Evolutionary conservation across 2,797 vertebrate genomes (phyloP), one percentile per base, ranked within the genome.

Genomic region (Lacerta viridis): DNA sequence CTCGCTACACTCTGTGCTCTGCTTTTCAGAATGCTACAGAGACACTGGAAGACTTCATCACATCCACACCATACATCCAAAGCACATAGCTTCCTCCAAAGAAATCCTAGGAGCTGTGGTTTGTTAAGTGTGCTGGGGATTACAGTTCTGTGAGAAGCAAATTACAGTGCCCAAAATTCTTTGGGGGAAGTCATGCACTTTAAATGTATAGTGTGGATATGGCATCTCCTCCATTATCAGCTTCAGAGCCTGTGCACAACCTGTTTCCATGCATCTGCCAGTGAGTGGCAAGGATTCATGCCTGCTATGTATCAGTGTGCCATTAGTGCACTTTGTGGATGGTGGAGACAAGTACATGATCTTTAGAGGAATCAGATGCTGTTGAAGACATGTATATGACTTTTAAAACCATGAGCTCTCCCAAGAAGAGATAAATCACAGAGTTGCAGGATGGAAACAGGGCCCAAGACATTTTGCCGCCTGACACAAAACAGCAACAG

Each of bases 241-340:
- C 4, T 50, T 50, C 66, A 20, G 18, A 83, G 18, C 6, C 15
- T 81, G 3, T 29, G 39, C 8, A 72, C 10, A 61, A 59, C 4
- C 25, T 59, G 68, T 29, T 74, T 80, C 27, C 55, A 17, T 39
- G 50, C 2, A 15, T 83, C 17, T n/a, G 66, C 25, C 29, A n/a
- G 7, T n/a, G 20, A 36, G n/a, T 25, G 81, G 59, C 80, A 76
- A 77, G 89, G 85, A 88, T 91, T 89, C 90, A 92, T 66, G 39
- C 25, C 15, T 29, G 13, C 7, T 82, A 25, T 39, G 3, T 18
- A 72, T 7, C 72, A 36, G 72, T 74, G 36, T 74, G 72, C 50
- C 11, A 3, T 55, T 55, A 15, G 46, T 50, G 46, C 46, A 50
- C 46, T 50, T 13, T 50, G 50, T 55, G 13, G 50, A 55, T 55